These are phyloP conservation scores for Leptopterna dolabrata DNA, from an alignment of 2,888 invertebrate species.

Conservation along the genomic window DNA sequence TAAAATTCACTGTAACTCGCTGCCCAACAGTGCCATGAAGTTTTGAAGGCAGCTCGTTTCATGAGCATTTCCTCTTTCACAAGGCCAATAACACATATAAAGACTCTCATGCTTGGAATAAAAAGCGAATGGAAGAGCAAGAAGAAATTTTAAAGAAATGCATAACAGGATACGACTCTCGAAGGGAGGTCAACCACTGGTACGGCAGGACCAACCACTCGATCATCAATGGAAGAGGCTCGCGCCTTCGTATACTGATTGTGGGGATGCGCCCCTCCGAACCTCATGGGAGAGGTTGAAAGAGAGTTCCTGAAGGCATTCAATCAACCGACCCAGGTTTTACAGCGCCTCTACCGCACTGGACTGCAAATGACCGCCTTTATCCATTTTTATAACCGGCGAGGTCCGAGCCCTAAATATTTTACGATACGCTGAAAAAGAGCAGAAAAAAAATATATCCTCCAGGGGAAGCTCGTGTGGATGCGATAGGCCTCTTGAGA, in stretches of 20 bases:
- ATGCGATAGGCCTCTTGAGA: background rate
- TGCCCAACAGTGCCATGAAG: background rate
- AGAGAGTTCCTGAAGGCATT: constrained; percentile 32
- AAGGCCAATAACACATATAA: background rate
- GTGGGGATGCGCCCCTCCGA: background rate
- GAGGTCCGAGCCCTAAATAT: constrained; percentile 42
- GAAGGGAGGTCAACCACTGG: background rate
- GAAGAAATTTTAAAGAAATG: background rate
- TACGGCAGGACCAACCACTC: background rate
- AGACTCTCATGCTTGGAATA: background rate
- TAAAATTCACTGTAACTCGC: background rate
- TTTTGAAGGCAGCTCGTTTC: background rate
- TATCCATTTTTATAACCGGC: constrained; percentile 53
- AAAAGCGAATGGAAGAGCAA: background rate
- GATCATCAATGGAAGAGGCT: background rate
- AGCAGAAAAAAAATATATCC: constrained; percentile 14
- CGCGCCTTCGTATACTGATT: background rate
- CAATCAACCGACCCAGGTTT: constrained; percentile 49
- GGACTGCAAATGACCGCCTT: constrained; percentile 53
- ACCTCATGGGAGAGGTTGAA: background rate
- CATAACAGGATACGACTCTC: background rate
- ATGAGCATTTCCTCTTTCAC: background rate
- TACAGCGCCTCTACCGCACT: constrained; percentile 34
- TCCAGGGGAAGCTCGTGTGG: background rate
- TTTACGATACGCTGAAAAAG: constrained; percentile 49